phyloP scores from a whole-genome alignment of 2,888 invertebrate species.

The Sisyra terminalis region DNA sequence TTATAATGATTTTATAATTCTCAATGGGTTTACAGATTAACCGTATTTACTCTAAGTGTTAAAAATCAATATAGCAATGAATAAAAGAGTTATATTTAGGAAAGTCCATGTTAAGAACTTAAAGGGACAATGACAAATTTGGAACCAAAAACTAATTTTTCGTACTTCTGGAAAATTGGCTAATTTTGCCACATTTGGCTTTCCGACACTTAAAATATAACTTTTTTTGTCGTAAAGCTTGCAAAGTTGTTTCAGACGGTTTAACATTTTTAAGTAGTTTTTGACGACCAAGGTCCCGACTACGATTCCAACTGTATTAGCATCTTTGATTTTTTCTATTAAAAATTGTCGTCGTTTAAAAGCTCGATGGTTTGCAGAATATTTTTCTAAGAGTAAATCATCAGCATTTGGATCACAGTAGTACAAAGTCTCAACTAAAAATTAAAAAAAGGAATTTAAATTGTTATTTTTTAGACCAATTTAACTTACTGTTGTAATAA shows the following conservation, averaged over 20 bases:
- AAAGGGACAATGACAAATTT: slow-evolving; percentile 14
- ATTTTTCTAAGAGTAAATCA: slow-evolving; percentile 21
- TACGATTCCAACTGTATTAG: slow-evolving; percentile 69
- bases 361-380: slow-evolving; percentile 33
- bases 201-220: slow-evolving; percentile 86
- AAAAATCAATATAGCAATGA: too few relatives aligned
- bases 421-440: slow-evolving; percentile 38
- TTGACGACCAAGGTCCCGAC: slow-evolving; percentile 81
- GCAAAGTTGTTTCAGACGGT: slow-evolving; percentile 55
- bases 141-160: too few relatives aligned
- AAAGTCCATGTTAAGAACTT: too few relatives aligned
- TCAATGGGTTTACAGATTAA: too few relatives aligned
- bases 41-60: too few relatives aligned
- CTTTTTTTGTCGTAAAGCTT: slow-evolving; percentile 66
- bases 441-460: slow-evolving; percentile 13
- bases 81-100: too few relatives aligned
- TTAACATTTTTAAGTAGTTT: slow-evolving; percentile 58
- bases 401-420: slow-evolving; percentile 31
- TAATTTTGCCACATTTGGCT: slow-evolving; percentile 85
- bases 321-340: slow-evolving; percentile 85
- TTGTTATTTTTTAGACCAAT: background rate
- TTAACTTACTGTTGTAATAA: slow-evolving; percentile 8
- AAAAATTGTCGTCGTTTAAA: slow-evolving; percentile 68
- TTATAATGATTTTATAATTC: too few relatives aligned
- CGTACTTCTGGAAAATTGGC: slow-evolving; percentile 82